Percentiles rank a stretch among this genome's conserved stretches.
Conservation (phyloP, 2,797 vertebrate species). For the Propithecus deckenii region DNA sequence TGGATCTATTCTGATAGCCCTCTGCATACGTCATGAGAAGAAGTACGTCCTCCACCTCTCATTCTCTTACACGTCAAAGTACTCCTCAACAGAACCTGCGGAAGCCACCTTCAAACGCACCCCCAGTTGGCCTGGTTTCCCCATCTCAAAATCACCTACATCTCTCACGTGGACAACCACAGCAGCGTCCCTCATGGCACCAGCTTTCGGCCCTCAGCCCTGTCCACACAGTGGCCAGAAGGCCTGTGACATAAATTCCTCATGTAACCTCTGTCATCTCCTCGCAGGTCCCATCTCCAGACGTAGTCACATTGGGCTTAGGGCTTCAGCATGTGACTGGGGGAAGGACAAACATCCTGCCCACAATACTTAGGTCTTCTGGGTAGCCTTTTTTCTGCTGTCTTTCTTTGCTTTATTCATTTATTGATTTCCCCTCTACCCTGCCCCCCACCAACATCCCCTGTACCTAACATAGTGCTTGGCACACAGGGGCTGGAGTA, state of each 20-base stretch:
- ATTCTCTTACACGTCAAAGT: background rate
- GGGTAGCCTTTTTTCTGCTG: background rate
- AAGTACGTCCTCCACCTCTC: background rate
- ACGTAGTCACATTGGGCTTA: background rate
- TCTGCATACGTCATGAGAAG: fast-evolving
- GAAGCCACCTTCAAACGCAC: background rate
- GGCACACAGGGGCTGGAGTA: background rate
- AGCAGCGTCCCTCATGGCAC: no score
- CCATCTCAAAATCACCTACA: no score
- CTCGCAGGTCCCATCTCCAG: background rate
- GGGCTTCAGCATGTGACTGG: background rate
- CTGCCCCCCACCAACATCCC: background rate
- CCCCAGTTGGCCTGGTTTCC: background rate
- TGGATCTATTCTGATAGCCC: background rate
- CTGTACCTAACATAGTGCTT: no score
- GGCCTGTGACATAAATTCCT: background rate
- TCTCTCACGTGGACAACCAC: no score
- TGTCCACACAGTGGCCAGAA: background rate
- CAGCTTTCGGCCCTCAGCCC: background rate
- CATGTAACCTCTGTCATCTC: background rate
- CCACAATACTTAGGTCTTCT: no score
- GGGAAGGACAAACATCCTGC: background rate
- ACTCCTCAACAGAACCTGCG: background rate
- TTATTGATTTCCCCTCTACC: no score
- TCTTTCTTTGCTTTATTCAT: background rate